A percentile compares a stretch with the other conserved stretches of the same genome.
These are phyloP conservation scores for Druceiella hillmani DNA, from an alignment of 2,888 invertebrate genomes.

Conservation along the genomic window DNA sequence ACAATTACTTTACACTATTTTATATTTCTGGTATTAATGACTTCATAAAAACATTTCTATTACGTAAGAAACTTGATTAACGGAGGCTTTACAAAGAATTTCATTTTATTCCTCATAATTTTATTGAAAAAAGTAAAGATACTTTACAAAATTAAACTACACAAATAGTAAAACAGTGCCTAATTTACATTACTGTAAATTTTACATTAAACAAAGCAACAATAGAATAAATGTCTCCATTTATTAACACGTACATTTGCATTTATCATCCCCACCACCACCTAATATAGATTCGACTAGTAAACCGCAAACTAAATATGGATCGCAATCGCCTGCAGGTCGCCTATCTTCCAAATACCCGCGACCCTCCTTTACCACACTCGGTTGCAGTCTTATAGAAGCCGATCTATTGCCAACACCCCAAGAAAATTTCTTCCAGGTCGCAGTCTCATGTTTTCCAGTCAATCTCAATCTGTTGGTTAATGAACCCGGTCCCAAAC, in stretches of 20 bases:
- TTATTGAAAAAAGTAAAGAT: too few relatives aligned
- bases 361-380: conserved; percentile 79
- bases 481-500: conserved; percentile 81
- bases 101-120: too few relatives aligned
- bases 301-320: conserved; percentile 60
- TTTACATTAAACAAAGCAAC: too few relatives aligned
- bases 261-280: conserved; percentile 16
- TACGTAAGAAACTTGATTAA: too few relatives aligned
- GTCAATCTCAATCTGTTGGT: conserved; percentile 93
- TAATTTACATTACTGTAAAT: too few relatives aligned
- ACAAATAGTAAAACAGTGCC: too few relatives aligned
- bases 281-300: conserved; percentile 40
- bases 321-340: conserved; percentile 87
- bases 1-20: too few relatives aligned
- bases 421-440: conserved; percentile 85
- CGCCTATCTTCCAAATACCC: conserved; percentile 94
- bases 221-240: too few relatives aligned
- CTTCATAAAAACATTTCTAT: too few relatives aligned
- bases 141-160: too few relatives aligned
- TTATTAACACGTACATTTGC: not conserved
- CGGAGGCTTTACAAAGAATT: too few relatives aligned
- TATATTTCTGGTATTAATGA: too few relatives aligned
- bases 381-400: conserved; percentile 87
- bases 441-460: conserved; percentile 91
- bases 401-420: conserved; percentile 89